Evolutionary conservation across 2,888 invertebrate genomes (phyloP), one percentile per base, ranked within the genome.

Genomic region (Syrphus vitripennis): DNA sequence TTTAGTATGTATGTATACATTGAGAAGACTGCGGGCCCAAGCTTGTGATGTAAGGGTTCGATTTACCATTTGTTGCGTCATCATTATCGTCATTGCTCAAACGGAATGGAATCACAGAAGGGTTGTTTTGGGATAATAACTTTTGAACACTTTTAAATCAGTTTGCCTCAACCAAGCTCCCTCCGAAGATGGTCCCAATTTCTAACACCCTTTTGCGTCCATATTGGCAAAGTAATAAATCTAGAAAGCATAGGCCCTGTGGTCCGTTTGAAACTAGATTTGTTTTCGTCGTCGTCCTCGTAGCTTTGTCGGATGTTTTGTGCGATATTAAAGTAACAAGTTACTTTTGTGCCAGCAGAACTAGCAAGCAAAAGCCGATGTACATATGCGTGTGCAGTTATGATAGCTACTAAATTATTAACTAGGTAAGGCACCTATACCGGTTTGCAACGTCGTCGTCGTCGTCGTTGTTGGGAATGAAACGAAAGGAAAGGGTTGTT

Each of bases 21-120:
- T n/a, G n/a, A n/a, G 61, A 61, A 16, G 14, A 40, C 24, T 24
- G 40, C 55, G 29, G 55, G n/a, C 16, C 14, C 1, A n/a, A 16
- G 26, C 40, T 9, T 45, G 45, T 48, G 65, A 65, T 48, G 45
- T 48, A 53, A 63, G 80, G 84, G 67, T 81, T 84, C 67, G 71
- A 69, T 76, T 71, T 72, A 77, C 29, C 76, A 81, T 84, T 84
- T 84, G 81, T 84, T 84, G 84, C 84, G 84, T 84, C 84, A 84
- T 84, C 84, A 81, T 84, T 81, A 84, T 81, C 84, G 76, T 77
- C 80, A 63, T 81, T 67, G 84, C 53, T 69, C 67, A 76, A 80
- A 80, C 40, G 80, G 63, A 71, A 67, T 61, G 67, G 67, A 84
- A 81, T 81, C 72, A 72, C 24, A 77, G 65, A 55, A 72, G 78